Conservation (phyloP, 2,888 invertebrate species). For the Netelia virgata region DNA sequence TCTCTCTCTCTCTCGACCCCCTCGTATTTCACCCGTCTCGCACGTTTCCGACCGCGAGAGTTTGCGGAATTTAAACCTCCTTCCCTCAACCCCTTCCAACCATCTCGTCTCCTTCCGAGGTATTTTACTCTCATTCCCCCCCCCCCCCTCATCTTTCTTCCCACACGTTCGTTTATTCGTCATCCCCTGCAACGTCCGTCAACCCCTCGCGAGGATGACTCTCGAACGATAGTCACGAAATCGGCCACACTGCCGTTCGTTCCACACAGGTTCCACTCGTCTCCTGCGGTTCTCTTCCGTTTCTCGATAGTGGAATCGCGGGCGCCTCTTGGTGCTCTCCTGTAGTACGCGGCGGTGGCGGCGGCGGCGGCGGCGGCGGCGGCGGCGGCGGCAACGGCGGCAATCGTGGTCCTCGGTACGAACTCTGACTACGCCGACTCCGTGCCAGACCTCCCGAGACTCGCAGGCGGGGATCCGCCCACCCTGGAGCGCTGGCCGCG, state of each 20-base stretch:
- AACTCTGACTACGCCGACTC: conserved; percentile 64
- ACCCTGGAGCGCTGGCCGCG: conserved; percentile 64
- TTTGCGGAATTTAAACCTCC: conserved; percentile 20
- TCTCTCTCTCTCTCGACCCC: conserved; percentile 2
- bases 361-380: too few species aligned
- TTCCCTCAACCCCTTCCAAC: not conserved
- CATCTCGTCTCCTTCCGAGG: not conserved
- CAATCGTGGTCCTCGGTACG: conserved; percentile 28
- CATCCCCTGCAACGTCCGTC: not conserved
- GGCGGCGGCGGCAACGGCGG: not conserved
- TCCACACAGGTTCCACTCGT: conserved; percentile 33
- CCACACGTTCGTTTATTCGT: conserved; percentile 21
- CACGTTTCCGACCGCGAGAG: conserved; percentile 13
- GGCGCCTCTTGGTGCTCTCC: not conserved
- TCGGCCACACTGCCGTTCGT: not conserved
- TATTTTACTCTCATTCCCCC: not conserved
- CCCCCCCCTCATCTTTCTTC: not conserved
- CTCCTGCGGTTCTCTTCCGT: conserved; percentile 43
- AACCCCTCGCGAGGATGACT: not conserved
- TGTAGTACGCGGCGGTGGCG: not conserved
- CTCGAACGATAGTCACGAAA: conserved; percentile 14
- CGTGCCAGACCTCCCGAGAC: conserved; percentile 53
- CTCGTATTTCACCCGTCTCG: conserved; percentile 10
- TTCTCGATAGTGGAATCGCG: conserved; percentile 49
- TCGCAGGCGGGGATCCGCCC: conserved; percentile 72